Evolutionary conservation across 2,113 vertebrate genomes (phyloP), one percentile per base, ranked within the genome.

Genomic region (Otolemur garnettii): DNA sequence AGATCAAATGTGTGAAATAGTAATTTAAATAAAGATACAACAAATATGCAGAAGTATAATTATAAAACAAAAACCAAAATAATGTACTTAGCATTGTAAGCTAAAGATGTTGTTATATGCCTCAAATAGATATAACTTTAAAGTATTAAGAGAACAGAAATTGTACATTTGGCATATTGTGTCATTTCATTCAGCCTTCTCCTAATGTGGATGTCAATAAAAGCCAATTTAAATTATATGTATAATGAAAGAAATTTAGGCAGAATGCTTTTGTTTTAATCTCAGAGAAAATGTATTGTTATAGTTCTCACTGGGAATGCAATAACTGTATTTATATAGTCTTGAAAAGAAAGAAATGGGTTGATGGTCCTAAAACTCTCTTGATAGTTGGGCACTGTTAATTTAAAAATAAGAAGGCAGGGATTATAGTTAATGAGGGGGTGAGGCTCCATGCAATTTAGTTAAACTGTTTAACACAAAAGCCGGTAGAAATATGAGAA

Each of bases 391-490:
- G 11, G 30, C 77, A 68, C 53, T 95, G 91, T 94, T 74, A 94
- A 97, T 90, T 93, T 33, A 94, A 97, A 98, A 97, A 68, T 64
- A 80, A 83, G 68, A 89, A 97, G 1, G 28, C 77, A 96, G 35
- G 7, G 2, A 93, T 97, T 98, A 42, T 50, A 96, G 24, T 97
- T 97, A 94, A 90, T 92, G 90, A 97, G 2, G 12, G 71, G 19
- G 84, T 22, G 90, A 91, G 14, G 10, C 72, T 95, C 87, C 85
- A 57, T 82, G 35, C 2, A 93, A 42, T 96, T 97, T 66, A 7
- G 9, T 50, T 94, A 93, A 98, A 80, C 7, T 35, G 8, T 64
- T 97, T 96, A 97, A 96, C 45, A 96, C 93, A 97, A 57, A 98
- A 93, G 13, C 33, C 78, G 33, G 55, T 85, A 38, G 95, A 97